Conservation (phyloP, 2,113 vertebrate species). For the Pongo abelii region DNA sequence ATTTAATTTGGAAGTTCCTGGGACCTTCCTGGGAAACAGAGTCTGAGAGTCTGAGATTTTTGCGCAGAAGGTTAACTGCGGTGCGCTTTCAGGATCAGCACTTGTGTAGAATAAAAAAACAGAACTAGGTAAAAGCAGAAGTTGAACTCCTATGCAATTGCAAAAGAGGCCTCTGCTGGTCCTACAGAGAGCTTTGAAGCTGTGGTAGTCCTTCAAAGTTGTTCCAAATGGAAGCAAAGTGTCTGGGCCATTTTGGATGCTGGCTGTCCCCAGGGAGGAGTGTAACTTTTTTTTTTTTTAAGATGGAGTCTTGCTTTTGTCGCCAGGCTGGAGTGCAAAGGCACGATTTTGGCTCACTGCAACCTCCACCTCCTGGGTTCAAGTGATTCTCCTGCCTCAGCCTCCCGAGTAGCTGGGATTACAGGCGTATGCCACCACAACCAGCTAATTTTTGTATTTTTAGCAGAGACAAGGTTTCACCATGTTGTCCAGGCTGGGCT, state of each 20-base stretch:
- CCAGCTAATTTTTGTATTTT: too few relatives aligned
- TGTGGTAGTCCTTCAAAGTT: neutral
- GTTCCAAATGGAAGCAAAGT: neutral
- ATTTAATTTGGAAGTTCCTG: neutral
- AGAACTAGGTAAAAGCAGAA: neutral
- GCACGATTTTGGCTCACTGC: too few relatives aligned
- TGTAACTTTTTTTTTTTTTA: neutral
- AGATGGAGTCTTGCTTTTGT: too few relatives aligned
- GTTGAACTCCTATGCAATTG: accelerated
- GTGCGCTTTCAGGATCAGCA: neutral
- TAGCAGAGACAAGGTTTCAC: too few relatives aligned
- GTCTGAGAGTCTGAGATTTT: neutral
- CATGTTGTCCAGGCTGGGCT: too few relatives aligned
- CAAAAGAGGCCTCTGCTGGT: neutral
- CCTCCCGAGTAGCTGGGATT: too few relatives aligned
- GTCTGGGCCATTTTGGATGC: neutral
- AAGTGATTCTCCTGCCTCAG: too few relatives aligned
- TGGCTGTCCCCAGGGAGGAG: neutral
- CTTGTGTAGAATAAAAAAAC: neutral
- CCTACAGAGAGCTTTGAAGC: neutral
- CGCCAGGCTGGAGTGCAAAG: too few relatives aligned
- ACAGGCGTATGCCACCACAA: too few relatives aligned
- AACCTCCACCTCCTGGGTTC: too few relatives aligned
- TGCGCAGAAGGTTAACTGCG: neutral
- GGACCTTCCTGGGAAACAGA: neutral